Evolutionary conservation across 2,797 vertebrate genomes (phyloP), one percentile per base, ranked within the genome.

Genomic region (Chromis chromis): DNA sequence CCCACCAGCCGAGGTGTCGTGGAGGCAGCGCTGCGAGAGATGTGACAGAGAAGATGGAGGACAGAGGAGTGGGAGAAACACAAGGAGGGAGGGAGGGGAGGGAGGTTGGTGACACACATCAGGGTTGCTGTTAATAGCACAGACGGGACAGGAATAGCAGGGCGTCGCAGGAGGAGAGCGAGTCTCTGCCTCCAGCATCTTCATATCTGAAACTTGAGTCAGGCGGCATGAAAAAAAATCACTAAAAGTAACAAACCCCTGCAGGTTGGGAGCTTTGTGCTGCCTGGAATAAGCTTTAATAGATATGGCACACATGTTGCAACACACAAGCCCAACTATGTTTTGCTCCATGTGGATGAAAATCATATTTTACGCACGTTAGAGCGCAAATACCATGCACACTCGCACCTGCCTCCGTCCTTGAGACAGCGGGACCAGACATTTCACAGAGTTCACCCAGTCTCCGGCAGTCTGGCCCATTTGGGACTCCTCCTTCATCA

Each of bases 51-150:
- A 87, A 81, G 84, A 88, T 89, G 90, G 85, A 92, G 80, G 76
- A 80, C 62, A 67, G 63, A 65, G 46, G 68, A 50, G 74, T 6
- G n/a, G 60, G 31, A 13, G 60, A 36, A 22, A 85, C 85, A 85
- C 85, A 53, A 73, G 84, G 90, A 91, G 61, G 55, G 70, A 40
- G 59, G n/a, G 24, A 24, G 24, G 56, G 49, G 28, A 54, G 87
- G 91, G 76, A 85, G 91, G 92, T 77, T 78, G 93, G 92, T 95
- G 95, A 93, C 95, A 94, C 91, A 92, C 91, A 93, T 94, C 86
- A 79, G 77, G 73, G 58, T 76, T 83, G 73, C 92, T 89, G 91
- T 90, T 92, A 92, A 94, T 92, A 91, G 91, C 82, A 67, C 87
- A 82, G 86, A 83, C 87, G 17, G 74, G 84, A 89, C 88, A 60